Conservation (phyloP, 37 sponge, comb jelly and placozoan species). For the Agelas oroides region DNA sequence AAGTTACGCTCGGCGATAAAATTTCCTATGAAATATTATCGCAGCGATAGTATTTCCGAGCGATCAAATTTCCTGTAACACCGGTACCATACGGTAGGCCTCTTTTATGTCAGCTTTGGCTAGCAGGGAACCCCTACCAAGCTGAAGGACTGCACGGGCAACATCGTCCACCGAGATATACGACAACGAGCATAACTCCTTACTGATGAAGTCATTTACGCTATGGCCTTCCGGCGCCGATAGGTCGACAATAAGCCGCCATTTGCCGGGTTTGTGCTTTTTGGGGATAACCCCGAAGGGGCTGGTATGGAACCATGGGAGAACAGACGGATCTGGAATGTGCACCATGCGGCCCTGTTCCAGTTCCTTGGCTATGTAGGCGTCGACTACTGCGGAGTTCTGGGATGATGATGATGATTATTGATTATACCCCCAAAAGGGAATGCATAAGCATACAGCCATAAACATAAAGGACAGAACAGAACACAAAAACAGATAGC, state of each 20-base stretch:
- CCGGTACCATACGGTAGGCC: conserved; percentile 1
- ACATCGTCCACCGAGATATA: conserved; percentile 10
- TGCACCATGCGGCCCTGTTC: neutral
- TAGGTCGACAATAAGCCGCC: conserved; percentile 9
- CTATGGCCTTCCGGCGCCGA: conserved; percentile 6
- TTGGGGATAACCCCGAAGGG: conserved; percentile 30
- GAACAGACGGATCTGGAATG: neutral
- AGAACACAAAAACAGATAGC: no score
- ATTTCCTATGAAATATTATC: no score
- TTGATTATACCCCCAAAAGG: no score
- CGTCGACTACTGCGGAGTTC: neutral
- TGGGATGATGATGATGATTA: neutral
- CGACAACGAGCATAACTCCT: neutral
- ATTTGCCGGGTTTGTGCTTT: neutral
- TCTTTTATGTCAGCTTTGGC: conserved; percentile 1
- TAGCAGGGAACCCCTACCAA: conserved; percentile 5
- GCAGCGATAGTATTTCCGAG: no score
- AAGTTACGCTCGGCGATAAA: no score
- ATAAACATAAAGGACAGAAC: no score
- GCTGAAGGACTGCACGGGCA: neutral
- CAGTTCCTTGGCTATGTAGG: neutral
- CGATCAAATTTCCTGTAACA: no score
- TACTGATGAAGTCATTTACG: conserved; percentile 3
- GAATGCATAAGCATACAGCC: no score
- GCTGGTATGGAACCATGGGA: neutral